These are phyloP conservation scores for Drepana arcuata DNA, from an alignment of 1,140 invertebrate genomes.

Conservation along the genomic window DNA sequence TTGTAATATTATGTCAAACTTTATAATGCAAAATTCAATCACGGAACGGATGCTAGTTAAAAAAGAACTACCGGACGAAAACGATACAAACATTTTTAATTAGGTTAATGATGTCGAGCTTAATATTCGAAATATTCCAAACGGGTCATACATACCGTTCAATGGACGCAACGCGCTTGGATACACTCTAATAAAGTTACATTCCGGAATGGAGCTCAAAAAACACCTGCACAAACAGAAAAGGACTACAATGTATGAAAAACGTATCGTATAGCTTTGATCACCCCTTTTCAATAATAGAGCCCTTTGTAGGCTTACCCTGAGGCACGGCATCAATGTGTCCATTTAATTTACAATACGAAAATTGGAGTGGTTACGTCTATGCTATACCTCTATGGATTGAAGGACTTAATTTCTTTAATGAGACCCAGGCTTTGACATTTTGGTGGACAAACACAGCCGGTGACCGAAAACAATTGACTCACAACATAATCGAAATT, in stretches of 20 bases:
- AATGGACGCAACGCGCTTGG: too few relatives aligned
- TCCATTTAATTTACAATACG: constrained; percentile 54
- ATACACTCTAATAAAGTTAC: constrained; percentile 38
- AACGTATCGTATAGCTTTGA: constrained; percentile 63
- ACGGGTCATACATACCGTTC: too few relatives aligned
- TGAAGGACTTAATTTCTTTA: constrained; percentile 32
- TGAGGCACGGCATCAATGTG: constrained; percentile 44
- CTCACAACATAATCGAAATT: too few relatives aligned
- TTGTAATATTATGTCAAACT: too few relatives aligned
- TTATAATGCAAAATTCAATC: too few relatives aligned
- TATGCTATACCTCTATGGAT: constrained; percentile 33
- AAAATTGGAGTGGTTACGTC: constrained; percentile 29
- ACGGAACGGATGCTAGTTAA: too few relatives aligned
- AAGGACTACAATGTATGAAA: constrained; percentile 48
- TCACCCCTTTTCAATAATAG: constrained; percentile 65
- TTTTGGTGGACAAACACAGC: too few relatives aligned
- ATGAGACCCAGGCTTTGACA: constrained; percentile 26
- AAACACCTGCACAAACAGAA: constrained; percentile 55
- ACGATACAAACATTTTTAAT: too few relatives aligned
- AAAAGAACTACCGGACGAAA: too few relatives aligned
- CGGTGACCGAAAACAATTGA: too few relatives aligned
- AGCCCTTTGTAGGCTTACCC: constrained; percentile 43
- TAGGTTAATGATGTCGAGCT: too few relatives aligned
- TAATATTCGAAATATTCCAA: too few relatives aligned
- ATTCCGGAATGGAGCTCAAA: constrained; percentile 35